A percentile compares a stretch with the other conserved stretches of the same genome.
phyloP scores from a whole-genome alignment of 2,797 vertebrate genomes.

The Ptychadena robeensis region DNA sequence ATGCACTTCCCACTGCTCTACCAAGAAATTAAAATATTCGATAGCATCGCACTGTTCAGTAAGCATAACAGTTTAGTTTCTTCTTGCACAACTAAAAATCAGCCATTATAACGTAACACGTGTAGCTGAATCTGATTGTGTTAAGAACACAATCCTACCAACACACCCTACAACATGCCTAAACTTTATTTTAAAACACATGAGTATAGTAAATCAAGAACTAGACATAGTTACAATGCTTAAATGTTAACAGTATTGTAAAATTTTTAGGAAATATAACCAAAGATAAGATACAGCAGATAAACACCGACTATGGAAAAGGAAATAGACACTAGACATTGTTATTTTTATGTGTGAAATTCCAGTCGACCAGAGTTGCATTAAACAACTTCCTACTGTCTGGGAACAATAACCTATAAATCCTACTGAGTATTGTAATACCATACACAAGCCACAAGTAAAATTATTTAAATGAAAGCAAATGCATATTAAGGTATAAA shows the following conservation, averaged over 20 bases:
- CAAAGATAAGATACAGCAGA: neutral
- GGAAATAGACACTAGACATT: neutral
- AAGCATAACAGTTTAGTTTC: too few species aligned
- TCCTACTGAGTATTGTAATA: neutral
- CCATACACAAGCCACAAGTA: neutral
- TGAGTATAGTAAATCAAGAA: too few species aligned
- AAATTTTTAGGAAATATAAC: neutral
- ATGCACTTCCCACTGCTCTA: too few species aligned
- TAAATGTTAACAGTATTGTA: neutral
- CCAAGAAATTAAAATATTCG: too few species aligned
- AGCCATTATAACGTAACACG: too few species aligned
- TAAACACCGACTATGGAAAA: neutral
- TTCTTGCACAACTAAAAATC: too few species aligned
- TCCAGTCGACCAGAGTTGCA: neutral
- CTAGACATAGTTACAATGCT: too few species aligned
- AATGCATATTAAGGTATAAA: neutral
- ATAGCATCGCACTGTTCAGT: too few species aligned
- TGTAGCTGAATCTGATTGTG: too few species aligned
- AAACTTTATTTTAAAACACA: too few species aligned
- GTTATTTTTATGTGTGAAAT: constrained; percentile 9
- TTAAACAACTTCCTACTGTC: constrained; percentile 2
- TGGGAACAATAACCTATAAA: constrained; percentile 1
- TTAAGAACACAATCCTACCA: too few species aligned
- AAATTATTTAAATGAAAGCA: neutral
- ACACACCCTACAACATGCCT: too few species aligned